Evolutionary conservation across 1,140 invertebrate genomes (phyloP).

Genomic region (Pseudachorutes palmiensis): DNA sequence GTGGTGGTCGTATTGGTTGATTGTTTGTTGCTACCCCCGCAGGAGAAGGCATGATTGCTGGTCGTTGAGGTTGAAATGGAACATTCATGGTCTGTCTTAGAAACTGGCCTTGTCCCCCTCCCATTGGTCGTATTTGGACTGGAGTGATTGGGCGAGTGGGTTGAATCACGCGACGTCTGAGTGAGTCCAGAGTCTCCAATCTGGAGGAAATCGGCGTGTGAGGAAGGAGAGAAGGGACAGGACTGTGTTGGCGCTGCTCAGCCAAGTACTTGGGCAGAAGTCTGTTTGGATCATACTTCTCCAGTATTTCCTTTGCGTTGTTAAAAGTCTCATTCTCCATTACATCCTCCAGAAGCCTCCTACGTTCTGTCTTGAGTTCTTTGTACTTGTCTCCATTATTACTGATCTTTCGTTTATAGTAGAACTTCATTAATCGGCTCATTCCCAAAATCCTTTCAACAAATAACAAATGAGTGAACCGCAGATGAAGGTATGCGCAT

Average conservation of each 20-base stretch:
- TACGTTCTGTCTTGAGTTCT: slow-evolving; percentile 68
- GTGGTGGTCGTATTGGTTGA: not conserved
- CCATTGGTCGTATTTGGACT: slow-evolving; percentile 3
- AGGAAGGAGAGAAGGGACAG: slow-evolving; percentile 19
- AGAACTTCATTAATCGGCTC: slow-evolving; percentile 72
- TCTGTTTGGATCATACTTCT: slow-evolving; percentile 71
- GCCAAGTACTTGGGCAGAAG: slow-evolving; percentile 43
- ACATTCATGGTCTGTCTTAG: slow-evolving; percentile 19
- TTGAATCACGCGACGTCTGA: slow-evolving; percentile 1
- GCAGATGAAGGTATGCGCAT: slow-evolving; percentile 30
- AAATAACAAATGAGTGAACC: slow-evolving; percentile 35
- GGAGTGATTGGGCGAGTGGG: not conserved
- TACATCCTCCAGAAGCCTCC: slow-evolving; percentile 85
- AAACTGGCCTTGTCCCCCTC: slow-evolving; percentile 3
- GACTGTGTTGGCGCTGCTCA: slow-evolving; percentile 22
- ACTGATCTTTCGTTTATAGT: slow-evolving; percentile 72
- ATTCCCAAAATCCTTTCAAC: slow-evolving; percentile 65
- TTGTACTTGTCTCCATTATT: slow-evolving; percentile 67
- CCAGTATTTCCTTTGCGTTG: slow-evolving; percentile 82
- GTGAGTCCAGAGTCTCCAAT: slow-evolving; percentile 2
- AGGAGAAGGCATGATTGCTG: slow-evolving; percentile 19
- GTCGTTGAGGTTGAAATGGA: not conserved
- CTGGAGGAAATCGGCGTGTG: slow-evolving; percentile 15
- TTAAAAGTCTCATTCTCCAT: slow-evolving; percentile 98
- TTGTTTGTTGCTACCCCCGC: not conserved